These are phyloP conservation scores for Sitobion miscanthi DNA, from an alignment of 1,140 invertebrate genomes.

Conservation along the genomic window DNA sequence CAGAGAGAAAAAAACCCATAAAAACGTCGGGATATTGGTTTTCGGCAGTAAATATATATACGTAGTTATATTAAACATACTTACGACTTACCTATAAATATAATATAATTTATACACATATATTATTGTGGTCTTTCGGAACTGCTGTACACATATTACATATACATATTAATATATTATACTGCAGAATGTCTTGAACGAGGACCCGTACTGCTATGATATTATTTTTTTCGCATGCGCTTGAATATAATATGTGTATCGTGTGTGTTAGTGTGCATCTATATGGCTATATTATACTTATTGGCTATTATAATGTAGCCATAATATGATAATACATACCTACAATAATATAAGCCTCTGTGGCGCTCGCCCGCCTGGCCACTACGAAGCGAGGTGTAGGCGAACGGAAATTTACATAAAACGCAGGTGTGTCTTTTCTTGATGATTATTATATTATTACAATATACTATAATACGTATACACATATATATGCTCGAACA, in stretches of 20 bases:
- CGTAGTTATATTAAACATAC: background rate
- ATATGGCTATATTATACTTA: background rate
- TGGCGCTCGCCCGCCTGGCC: background rate
- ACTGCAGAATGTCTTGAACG: background rate
- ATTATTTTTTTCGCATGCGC: background rate
- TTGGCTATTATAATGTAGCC: background rate
- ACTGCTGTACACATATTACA: background rate
- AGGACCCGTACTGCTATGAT: background rate
- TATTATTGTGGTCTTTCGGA: background rate
- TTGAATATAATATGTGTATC: background rate
- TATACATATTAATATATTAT: background rate
- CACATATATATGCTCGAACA: conserved; percentile 17
- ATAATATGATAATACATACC: background rate
- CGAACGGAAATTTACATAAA: conserved; percentile 55
- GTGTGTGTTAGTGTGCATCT: background rate
- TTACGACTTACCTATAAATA: background rate
- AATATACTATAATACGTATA: background rate
- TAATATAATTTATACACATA: background rate
- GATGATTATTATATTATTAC: background rate
- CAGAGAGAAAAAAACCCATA: background rate
- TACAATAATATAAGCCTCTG: background rate
- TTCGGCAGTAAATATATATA: background rate
- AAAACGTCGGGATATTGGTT: background rate
- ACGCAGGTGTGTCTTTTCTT: conserved; percentile 51
- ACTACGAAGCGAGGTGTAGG: conserved; percentile 21